Evolutionary conservation across 2,888 invertebrate species (phyloP), one percentile per base, ranked within the genome.

Genomic region (Epicampocera succincta): DNA sequence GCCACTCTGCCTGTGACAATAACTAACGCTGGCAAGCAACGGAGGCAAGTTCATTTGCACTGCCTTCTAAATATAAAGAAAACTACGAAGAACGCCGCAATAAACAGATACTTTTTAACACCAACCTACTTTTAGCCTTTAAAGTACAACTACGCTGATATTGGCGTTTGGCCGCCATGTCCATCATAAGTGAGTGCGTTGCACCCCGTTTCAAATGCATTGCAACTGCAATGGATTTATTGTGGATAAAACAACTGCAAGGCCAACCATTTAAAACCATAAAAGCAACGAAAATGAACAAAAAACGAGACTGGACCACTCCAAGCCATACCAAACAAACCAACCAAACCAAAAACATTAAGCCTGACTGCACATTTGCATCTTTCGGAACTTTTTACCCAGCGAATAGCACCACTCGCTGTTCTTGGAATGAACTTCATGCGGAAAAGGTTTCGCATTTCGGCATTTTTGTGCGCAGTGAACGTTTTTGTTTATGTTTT

Each of bases 171-270:
- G 3, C n/a, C 9, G 12, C 33, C 44, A 19, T 33, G 15, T 33
- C 8, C 8, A 9, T 9, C 33, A 33, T 33, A 9, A 1, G 52
- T 40, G 21, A 61, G 21, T 46, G 38, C 58, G 15, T 48, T 46
- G 17, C n/a, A 42, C 66, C 21, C 29, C 46, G n/a, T 4, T 48
- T 60, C 44, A 46, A 50, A 61, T 72, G 46, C 74, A 80, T 46
- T 68, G 75, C 38, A 63, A 66, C 71, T 80, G 76, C 76, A 76
- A 54, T 73, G 76, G 40, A 81, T 76, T 81, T 76, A 81, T 76
- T 81, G 72, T 50, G 9, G 56, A 50, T 8, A 73, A 76, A 77
- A 77, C 6, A 46, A 66, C 29, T 15, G 25, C 58, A 69, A 58
- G 38, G 21, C 46, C n/a, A 69, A 19, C 33, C 38, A 58, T 38